Evolutionary conservation across 2,888 invertebrate species (phyloP), one percentile per base, ranked within the genome.

Genomic region (Pilophorus perplexus): DNA sequence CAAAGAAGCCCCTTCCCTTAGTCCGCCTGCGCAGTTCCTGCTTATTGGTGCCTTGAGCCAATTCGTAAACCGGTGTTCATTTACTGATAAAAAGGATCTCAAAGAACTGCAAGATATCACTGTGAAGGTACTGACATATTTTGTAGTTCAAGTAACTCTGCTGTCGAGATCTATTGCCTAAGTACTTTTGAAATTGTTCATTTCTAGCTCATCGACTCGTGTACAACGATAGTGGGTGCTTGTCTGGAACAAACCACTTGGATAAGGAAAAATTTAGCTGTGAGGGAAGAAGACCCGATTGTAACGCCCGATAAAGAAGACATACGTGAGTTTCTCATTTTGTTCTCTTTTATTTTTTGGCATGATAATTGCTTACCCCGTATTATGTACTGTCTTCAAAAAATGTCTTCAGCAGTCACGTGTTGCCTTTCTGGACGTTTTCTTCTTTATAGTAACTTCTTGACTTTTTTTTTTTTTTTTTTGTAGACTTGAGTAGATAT

Each of bases 211-310:
- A 84, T 93, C 40, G 93, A 93, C 75, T 86, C 88, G 3, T 84
- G 90, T 66, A 88, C 89, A 3, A 84, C 84, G 77, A 88, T 93
- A 37, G 92, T 92, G 5, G 91, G 90, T n/a, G 87, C 91, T n/a
- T 89, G 90, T 73, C 79, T 93, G 71, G 92, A 92, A 75, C 90
- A 92, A 77, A 91, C 92, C 1, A 92, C 92, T 0, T 94, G 93
- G 93, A 65, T 65, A 18, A 79, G 90, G 69, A 80, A 89, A 71
- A 90, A 89, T 77, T 80, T 90, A 68, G 89, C 90, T 52, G 91
- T 92, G 1, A 85, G 87, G 68, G 86, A 86, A 73, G 85, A 86
- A 68, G 75, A 74, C 33, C 74, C 75, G 77, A 60, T 79, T 77
- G 69, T 79, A 77, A 69, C 79, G 76, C 73, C 74, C 16, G 78